Evolutionary conservation across 2,888 invertebrate genomes (phyloP), one percentile per base, ranked within the genome.

Genomic region (Cephus pulcher): DNA sequence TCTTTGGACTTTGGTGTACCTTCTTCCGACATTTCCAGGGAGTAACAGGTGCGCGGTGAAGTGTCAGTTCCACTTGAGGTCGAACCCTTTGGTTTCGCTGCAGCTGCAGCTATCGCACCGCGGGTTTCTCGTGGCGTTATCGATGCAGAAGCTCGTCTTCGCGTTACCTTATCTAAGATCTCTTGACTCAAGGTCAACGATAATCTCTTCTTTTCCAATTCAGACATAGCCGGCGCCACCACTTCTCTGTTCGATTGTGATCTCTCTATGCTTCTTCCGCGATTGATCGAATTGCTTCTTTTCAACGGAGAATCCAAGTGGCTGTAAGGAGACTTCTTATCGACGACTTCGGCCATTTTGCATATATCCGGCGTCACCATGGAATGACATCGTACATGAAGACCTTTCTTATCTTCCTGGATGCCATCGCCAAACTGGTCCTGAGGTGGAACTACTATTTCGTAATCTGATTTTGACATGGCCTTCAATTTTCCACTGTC

Each of bases 141-240:
- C 1, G 87, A 84, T 0, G 87, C 83, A 2, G 88, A 82, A 34
- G 80, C 76, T 79, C 85, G 86, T 75, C 92, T 92, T 85, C 93
- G 93, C 70, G 92, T 93, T 23, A 95, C 93, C 87, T 94, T 94
- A 84, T 94, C 94, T 82, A 96, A 91, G 35, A 96, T 93, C 91
- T 97, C 96, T 88, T 94, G 95, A 84, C 96, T 95, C 9, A 97
- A 92, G 3, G 94, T 94, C 91, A 95, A 94, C 0, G 96, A 96
- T 76, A 96, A 92, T 83, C 94, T 93, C 86, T 94, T 94, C 87
- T 96, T 97, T 85, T 96, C 96, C 56, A 93, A 93, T 92, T 96
- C 96, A 71, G 94, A 94, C 86, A 93, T 84, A 30, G 84, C 79
- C 1, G 84, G 80, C 1, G 78, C 74, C 6, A 79, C 77, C 0